Conservation (phyloP, 1,140 invertebrate genomes). For the Carcinoscorpius rotundicauda region DNA sequence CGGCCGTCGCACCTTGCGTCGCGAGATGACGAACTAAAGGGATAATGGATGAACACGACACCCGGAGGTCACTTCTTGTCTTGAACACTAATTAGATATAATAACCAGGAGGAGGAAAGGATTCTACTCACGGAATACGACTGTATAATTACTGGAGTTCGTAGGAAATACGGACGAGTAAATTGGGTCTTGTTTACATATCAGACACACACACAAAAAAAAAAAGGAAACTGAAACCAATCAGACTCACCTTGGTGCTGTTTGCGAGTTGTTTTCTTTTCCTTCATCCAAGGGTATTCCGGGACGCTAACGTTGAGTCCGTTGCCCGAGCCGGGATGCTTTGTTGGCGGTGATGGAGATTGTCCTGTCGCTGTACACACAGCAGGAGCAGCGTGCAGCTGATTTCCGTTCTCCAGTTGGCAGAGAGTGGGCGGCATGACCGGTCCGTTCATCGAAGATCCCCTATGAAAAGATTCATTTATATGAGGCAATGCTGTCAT, state of each 20-base stretch:
- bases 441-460: slow-evolving; percentile 36
- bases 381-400: slow-evolving; percentile 7
- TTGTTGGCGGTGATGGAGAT: slow-evolving; percentile 6
- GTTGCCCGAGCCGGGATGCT: slow-evolving; percentile 1
- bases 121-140: too few relatives aligned
- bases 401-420: slow-evolving; percentile 15
- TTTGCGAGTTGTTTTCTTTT: slow-evolving; percentile 88
- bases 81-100: too few relatives aligned
- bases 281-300: slow-evolving; percentile 95
- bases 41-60: too few relatives aligned
- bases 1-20: too few relatives aligned
- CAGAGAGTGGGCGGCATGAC: slow-evolving; percentile 14
- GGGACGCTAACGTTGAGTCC: slow-evolving; percentile 61
- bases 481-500: slow-evolving; percentile 48
- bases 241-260: slow-evolving; percentile 64
- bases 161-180: too few relatives aligned
- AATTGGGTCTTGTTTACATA: too few relatives aligned
- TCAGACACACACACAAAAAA: slow-evolving; percentile 26
- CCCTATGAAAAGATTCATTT: slow-evolving; percentile 26
- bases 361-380: slow-evolving; percentile 6
- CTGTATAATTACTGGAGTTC: too few relatives aligned
- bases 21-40: too few relatives aligned
- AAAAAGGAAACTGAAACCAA: slow-evolving; percentile 16
- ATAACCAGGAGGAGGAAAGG: too few relatives aligned
- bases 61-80: too few relatives aligned